Conservation (phyloP, 1,140 invertebrate genomes). For the Polyergus mexicanus region DNA sequence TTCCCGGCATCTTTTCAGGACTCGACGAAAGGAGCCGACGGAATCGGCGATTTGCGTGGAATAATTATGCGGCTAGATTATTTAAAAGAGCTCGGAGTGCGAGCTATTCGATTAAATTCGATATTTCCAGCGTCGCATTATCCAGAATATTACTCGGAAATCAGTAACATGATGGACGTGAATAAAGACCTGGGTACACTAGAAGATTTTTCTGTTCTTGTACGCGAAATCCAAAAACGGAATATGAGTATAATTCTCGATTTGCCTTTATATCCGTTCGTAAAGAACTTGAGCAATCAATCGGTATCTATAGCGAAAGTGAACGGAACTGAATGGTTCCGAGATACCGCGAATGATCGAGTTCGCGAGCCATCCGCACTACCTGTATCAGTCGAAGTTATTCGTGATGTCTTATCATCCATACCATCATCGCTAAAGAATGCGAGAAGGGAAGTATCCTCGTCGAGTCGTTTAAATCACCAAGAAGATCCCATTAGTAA, state of each 20-base stretch:
- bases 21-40: slow-evolving; percentile 89
- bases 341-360: neutral
- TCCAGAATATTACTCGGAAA: slow-evolving; percentile 90
- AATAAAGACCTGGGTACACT: slow-evolving; percentile 89
- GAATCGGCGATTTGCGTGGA: slow-evolving; percentile 91
- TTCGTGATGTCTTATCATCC: slow-evolving; percentile 71
- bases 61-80: slow-evolving; percentile 90
- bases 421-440: slow-evolving; percentile 21
- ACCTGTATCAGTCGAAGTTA: slow-evolving; percentile 70
- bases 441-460: neutral
- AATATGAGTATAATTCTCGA: slow-evolving; percentile 92
- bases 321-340: slow-evolving; percentile 62
- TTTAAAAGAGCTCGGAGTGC: slow-evolving; percentile 89
- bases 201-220: slow-evolving; percentile 89
- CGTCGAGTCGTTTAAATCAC: slow-evolving; percentile 55
- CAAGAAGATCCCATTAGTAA: slow-evolving; percentile 83
- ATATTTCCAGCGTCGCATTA: slow-evolving; percentile 91
- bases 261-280: slow-evolving; percentile 89
- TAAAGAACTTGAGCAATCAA: slow-evolving; percentile 82
- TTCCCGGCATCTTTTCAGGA: slow-evolving; percentile 94
- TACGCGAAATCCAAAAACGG: slow-evolving; percentile 87
- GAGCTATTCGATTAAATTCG: slow-evolving; percentile 91
- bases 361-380: slow-evolving; percentile 39
- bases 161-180: slow-evolving; percentile 88
- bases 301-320: neutral